These are phyloP conservation scores for Tetranychus truncatus DNA, from an alignment of 2,888 invertebrate genomes.

Conservation along the genomic window DNA sequence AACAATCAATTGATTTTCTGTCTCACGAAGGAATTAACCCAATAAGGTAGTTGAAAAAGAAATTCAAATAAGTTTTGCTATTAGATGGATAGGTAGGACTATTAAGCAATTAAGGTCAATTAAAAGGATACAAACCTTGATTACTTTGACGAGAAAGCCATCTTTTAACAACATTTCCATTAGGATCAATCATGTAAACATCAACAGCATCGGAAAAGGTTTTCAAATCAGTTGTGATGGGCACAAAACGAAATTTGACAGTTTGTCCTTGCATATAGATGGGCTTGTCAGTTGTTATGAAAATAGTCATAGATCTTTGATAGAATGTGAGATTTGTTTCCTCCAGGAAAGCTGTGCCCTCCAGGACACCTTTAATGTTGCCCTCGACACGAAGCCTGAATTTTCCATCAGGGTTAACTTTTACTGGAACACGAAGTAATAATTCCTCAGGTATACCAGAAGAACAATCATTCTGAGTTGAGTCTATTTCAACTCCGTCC, in stretches of 20 bases:
- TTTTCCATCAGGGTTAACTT: slow-evolving; percentile 53
- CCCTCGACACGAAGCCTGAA: slow-evolving; percentile 71
- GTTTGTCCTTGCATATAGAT: slow-evolving; percentile 80
- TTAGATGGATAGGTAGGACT: background rate
- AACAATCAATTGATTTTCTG: too few species aligned
- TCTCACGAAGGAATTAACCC: too few species aligned
- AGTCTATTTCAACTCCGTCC: slow-evolving; percentile 71
- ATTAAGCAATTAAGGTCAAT: background rate
- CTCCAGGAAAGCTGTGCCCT: slow-evolving; percentile 72
- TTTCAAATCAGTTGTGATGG: slow-evolving; percentile 74
- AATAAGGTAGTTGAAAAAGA: too few species aligned
- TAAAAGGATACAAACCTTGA: slow-evolving; percentile 29
- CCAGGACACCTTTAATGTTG: slow-evolving; percentile 52
- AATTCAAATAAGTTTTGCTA: background rate
- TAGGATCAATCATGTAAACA: slow-evolving; percentile 75
- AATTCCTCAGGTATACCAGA: slow-evolving; percentile 46
- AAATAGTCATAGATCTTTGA: slow-evolving; percentile 77
- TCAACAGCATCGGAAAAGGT: slow-evolving; percentile 78
- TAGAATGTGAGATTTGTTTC: slow-evolving; percentile 68
- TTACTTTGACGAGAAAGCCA: slow-evolving; percentile 69
- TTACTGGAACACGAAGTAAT: slow-evolving; percentile 50
- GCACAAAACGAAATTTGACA: slow-evolving; percentile 71
- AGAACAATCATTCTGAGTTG: slow-evolving; percentile 59
- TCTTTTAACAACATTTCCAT: slow-evolving; percentile 63
- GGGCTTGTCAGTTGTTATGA: slow-evolving; percentile 84